These are phyloP conservation scores for Gorsachius magnificus DNA, from an alignment of 2,797 vertebrate genomes.

Conservation along the genomic window DNA sequence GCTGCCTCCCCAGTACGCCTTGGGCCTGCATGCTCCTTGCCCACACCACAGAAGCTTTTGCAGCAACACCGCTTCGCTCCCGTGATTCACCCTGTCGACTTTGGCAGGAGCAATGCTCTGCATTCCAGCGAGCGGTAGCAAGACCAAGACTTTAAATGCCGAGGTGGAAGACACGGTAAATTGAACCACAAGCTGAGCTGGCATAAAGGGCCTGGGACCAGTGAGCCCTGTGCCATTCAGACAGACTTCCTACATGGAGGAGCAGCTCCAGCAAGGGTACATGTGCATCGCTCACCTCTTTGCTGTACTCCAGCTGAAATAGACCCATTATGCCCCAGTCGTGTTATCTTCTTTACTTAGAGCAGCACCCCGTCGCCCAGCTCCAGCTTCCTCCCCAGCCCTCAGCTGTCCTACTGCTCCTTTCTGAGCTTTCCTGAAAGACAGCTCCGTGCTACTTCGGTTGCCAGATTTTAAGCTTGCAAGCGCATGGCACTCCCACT, in stretches of 20 bases:
- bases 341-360: neutral
- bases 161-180: neutral
- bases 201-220: neutral
- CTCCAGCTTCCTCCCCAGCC: neutral
- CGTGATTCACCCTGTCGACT: rapidly evolving
- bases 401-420: neutral
- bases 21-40: neutral
- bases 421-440: neutral
- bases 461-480: neutral
- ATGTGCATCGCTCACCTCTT: rapidly evolving
- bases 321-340: neutral
- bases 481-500: neutral
- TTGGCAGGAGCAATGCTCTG: neutral
- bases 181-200: neutral
- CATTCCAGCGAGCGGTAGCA: neutral
- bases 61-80: neutral
- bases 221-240: neutral
- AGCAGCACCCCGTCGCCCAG: neutral
- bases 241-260: neutral
- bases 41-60: neutral
- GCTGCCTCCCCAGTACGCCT: neutral
- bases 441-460: rapidly evolving
- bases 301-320: neutral
- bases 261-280: neutral
- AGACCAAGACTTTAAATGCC: neutral